Base-by-base conservation (phyloP, 1,140 invertebrate species). In the Campoletis sonorensis region DNA sequence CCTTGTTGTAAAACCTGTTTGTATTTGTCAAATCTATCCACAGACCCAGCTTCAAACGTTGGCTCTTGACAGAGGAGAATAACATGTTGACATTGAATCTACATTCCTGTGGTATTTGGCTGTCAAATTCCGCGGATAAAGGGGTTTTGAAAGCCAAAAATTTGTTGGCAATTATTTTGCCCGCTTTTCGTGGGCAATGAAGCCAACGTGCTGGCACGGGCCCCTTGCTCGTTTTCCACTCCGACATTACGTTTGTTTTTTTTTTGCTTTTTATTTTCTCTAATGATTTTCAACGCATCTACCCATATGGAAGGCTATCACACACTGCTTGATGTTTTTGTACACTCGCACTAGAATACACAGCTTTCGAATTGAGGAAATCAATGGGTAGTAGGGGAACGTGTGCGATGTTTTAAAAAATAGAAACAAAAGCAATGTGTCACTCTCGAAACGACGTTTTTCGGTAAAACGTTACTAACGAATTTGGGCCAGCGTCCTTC, bases 21-120 rank as follows among this genome's bases (percentile, higher is more conserved):
- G 99, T 99, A 88, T 99, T 98, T 5, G 98, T 99, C 68, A 99
- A 92, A 92, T 99, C 98, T 81, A 99, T 96, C 97, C 98, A 98
- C 21, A 99, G 90, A 0, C 98, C 98, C 71, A 99, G 91, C 87
- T 97, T 98, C 15, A 95, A 94, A 92, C 96, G 97, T 80, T 95
- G 93, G 40, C 92, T 93, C 89, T 95, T 96, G 85, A 96, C 93
- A 23, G 94, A 94, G 27, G 93, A 91, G 82, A 98, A 95, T 18
- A 99, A 90, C 96, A 98, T 98, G 68, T 95, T 93, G 0, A 98
- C 94, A n/a, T 94, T 94, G 91, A 98, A 99, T 13, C 95, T 93
- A 91, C 94, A 95, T 85, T 95, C 94, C 82, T 95, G 94, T 27
- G 97, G 95, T 75, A 99, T 95, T 92, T 97, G 94, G 67, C 93